Evolutionary conservation across 2,113 vertebrate species (phyloP), one percentile per base, ranked within the genome.

Genomic region (Cebidichthys violaceus): DNA sequence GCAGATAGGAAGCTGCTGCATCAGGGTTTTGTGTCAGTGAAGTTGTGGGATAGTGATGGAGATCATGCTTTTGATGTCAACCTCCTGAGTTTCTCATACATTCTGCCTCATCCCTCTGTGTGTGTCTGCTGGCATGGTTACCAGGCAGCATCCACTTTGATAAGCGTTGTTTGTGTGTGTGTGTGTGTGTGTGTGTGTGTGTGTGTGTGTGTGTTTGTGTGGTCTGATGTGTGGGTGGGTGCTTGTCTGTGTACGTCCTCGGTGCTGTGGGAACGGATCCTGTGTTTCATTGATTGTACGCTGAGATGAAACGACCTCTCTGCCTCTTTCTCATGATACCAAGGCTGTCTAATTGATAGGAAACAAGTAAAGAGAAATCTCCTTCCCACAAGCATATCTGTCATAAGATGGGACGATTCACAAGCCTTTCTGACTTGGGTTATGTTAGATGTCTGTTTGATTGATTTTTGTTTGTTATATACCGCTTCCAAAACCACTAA

Each of bases 271-370:
- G 86, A 89, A 89, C 33, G 1, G 57, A 86, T 77, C 35, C 79
- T 65, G 80, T n/a, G 70, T 77, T 86, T 88, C 74, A 90, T 88
- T 82, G 81, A 90, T 85, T 79, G 69, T 69, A 61, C 65, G 80
- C 57, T 64, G 52, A 43, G 79, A 60, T 83, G 75, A 89, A 75
- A 72, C 76, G 39, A 59, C 24, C 54, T 70, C 29, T 43, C 73
- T 33, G 41, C 31, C 4, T 65, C 29, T 62, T 33, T 68, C 69
- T 74, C 35, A 10, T 27, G 43, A 27, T 47, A 22, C 41, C 45
- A 17, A 18, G 4, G 71, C 64, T 9, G 18, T 70, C 24, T 77
- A 66, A 85, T 68, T 81, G 39, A 66, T 29, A 33, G 39, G 54
- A 70, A 68, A 74, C 31, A 0, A 62, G 9, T 10, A 9, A 50